These are phyloP conservation scores for Propithecus deckenii DNA, from an alignment of 2,797 vertebrate genomes.

Conservation along the genomic window DNA sequence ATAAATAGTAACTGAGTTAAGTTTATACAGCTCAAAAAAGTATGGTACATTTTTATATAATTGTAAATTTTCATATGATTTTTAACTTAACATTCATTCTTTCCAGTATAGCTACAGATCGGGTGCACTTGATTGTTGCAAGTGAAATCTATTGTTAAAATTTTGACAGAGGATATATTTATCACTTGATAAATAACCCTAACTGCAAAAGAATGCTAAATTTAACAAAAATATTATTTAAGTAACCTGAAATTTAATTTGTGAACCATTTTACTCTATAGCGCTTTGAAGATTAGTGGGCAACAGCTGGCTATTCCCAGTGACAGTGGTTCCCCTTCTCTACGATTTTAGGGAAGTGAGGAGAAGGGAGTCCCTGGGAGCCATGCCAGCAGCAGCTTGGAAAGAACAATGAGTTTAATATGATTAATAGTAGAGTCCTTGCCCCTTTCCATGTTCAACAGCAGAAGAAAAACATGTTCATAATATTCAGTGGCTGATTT, in stretches of 20 bases:
- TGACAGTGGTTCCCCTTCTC: neutral
- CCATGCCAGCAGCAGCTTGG: slow-evolving; percentile 38
- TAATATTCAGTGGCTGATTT: slow-evolving; percentile 53
- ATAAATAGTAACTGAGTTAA: neutral
- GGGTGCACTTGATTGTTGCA: neutral
- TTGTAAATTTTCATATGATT: neutral
- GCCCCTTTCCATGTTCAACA: slow-evolving; percentile 66
- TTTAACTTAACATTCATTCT: neutral
- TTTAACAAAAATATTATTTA: neutral
- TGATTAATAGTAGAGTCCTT: slow-evolving; percentile 78
- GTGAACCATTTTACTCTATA: neutral
- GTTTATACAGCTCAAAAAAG: neutral
- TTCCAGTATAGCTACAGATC: neutral
- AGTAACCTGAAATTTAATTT: neutral
- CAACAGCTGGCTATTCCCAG: slow-evolving; percentile 5
- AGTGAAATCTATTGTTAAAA: slow-evolving; percentile 8
- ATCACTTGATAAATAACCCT: neutral
- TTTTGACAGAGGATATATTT: slow-evolving; percentile 40
- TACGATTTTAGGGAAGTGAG: slow-evolving; percentile 48
- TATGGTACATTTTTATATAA: neutral
- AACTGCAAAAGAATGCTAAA: neutral
- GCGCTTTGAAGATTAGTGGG: neutral
- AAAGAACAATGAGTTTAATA: slow-evolving; percentile 76
- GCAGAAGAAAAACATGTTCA: slow-evolving; percentile 67
- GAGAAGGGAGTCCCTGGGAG: slow-evolving; percentile 49